Evolutionary conservation across 1,140 invertebrate genomes (phyloP).

Genomic region (Ceratosolen fusciceps): DNA sequence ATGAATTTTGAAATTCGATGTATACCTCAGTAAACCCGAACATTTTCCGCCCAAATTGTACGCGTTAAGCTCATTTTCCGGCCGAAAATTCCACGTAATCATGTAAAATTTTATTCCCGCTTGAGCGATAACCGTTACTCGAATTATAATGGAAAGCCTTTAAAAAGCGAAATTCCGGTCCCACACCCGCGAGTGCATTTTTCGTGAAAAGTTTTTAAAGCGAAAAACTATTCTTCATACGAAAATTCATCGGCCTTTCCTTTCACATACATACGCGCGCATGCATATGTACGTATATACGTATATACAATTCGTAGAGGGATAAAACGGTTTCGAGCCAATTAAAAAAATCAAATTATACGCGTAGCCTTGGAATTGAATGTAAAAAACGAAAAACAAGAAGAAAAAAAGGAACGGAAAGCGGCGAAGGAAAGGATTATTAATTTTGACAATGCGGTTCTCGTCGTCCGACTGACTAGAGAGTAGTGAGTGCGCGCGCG

Average conservation of each 20-base stretch:
- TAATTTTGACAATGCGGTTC: neutral
- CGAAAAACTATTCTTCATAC: slow-evolving; percentile 16
- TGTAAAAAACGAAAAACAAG: too few relatives aligned
- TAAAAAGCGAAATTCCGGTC: slow-evolving; percentile 17
- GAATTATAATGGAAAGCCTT: slow-evolving; percentile 30
- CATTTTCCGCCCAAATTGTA: slow-evolving; percentile 1
- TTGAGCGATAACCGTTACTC: slow-evolving; percentile 29
- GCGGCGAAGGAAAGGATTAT: too few relatives aligned
- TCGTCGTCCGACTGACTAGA: neutral
- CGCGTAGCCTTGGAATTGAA: neutral
- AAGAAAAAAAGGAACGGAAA: too few relatives aligned
- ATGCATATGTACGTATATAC: too few relatives aligned
- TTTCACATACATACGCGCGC: too few relatives aligned
- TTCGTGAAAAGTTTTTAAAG: slow-evolving; percentile 18
- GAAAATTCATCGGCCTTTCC: slow-evolving; percentile 10
- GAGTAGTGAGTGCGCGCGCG: too few relatives aligned
- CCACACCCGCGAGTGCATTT: slow-evolving; percentile 6
- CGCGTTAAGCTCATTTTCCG: slow-evolving; percentile 8
- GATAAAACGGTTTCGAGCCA: slow-evolving; percentile 5
- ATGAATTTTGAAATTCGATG: neutral
- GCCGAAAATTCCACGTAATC: slow-evolving; percentile 20
- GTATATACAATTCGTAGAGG: neutral
- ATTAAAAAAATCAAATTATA: slow-evolving; percentile 23
- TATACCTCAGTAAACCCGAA: neutral
- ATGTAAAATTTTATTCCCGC: slow-evolving; percentile 21